These are phyloP conservation scores for Chinchilla lanigera DNA, from an alignment of 2,113 vertebrate genomes.

Conservation along the genomic window DNA sequence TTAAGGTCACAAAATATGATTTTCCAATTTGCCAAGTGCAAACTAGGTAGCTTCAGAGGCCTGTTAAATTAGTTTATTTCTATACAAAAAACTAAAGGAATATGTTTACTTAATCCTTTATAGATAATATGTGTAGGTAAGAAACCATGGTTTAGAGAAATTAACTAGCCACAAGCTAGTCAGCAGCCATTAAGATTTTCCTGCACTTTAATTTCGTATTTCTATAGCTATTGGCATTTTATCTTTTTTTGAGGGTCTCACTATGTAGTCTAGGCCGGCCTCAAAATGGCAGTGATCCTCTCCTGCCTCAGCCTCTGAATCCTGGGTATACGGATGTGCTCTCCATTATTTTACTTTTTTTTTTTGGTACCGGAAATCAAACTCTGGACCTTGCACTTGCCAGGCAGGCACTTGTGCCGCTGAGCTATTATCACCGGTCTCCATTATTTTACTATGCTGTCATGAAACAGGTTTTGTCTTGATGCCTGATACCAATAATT, in stretches of 20 bases:
- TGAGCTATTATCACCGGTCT: too few relatives aligned
- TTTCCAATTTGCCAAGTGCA: not conserved
- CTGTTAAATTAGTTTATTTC: slow-evolving; percentile 13
- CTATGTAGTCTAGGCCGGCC: not conserved
- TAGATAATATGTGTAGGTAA: not conserved
- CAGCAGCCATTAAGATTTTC: not conserved
- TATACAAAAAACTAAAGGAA: slow-evolving; percentile 40
- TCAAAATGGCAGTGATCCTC: not conserved
- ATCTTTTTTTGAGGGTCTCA: not conserved
- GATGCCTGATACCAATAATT: not conserved
- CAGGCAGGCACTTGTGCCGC: too few relatives aligned
- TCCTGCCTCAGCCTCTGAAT: not conserved
- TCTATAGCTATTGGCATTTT: not conserved
- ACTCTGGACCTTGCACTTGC: too few relatives aligned
- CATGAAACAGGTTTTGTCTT: slow-evolving; percentile 31
- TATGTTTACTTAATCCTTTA: slow-evolving; percentile 2
- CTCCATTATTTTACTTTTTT: not conserved
- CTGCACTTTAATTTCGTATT: not conserved
- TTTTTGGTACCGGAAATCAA: too few relatives aligned
- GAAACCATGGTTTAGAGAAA: slow-evolving; percentile 12
- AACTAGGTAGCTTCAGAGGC: not conserved
- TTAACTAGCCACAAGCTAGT: not conserved
- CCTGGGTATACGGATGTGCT: not conserved
- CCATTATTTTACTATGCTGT: not conserved
- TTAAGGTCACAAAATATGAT: slow-evolving; percentile 8